These are phyloP conservation scores for Argya squamiceps DNA, from an alignment of 2,797 vertebrate genomes.

Conservation along the genomic window DNA sequence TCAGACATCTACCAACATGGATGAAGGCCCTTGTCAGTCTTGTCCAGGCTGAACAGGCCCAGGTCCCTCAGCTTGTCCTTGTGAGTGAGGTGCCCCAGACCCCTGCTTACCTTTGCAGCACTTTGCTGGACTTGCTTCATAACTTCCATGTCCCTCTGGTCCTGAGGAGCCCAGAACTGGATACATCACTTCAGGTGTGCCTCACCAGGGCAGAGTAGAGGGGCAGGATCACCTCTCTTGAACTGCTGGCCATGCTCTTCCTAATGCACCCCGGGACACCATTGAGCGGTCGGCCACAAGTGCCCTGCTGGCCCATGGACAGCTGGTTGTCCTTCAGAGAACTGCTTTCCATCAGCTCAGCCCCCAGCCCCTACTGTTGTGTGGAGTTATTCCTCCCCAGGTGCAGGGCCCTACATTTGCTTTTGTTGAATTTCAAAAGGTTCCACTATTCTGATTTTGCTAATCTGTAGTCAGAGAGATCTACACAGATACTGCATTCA, in stretches of 20 bases:
- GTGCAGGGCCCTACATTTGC: not conserved
- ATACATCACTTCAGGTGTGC: not conserved
- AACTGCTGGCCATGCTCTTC: not conserved
- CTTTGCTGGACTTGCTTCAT: not conserved
- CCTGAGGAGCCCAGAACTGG: not conserved
- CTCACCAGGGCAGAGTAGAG: not conserved
- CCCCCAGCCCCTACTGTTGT: not conserved
- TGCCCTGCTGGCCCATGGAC: not conserved
- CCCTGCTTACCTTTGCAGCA: not conserved
- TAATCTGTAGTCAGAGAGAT: not conserved
- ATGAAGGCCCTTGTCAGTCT: not conserved
- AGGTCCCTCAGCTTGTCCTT: not conserved
- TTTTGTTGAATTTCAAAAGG: not conserved
- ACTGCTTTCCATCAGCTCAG: not conserved
- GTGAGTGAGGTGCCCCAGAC: not conserved
- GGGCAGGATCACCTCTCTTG: not conserved
- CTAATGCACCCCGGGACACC: not conserved
- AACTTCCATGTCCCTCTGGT: not conserved
- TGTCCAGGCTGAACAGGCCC: not conserved
- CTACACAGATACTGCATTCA: not conserved
- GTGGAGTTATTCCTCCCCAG: not conserved
- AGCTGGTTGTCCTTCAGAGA: not conserved
- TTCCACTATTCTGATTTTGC: not conserved
- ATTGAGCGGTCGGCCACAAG: not conserved
- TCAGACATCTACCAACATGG: accelerated